phyloP scores from a whole-genome alignment of 2,888 invertebrate genomes.

The Himalopsyche tibetana region DNA sequence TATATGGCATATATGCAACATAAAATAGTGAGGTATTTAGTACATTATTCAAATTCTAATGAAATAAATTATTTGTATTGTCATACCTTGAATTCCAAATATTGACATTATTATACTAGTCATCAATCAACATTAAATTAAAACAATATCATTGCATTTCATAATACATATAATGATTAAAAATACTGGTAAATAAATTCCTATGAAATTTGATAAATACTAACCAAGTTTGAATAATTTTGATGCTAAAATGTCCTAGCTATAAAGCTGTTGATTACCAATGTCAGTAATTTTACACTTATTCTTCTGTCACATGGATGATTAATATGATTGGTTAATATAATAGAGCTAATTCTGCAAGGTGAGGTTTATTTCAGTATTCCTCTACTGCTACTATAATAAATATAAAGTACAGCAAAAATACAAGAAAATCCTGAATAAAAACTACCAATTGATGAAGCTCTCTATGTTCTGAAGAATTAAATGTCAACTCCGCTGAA shows the following conservation, averaged over 20 bases:
- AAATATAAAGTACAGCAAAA: not conserved
- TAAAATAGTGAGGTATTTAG: conserved; percentile 36
- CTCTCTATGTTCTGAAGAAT: not conserved
- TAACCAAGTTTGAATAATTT: not conserved
- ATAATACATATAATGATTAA: not conserved
- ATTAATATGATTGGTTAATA: too few species aligned
- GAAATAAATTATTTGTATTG: not conserved
- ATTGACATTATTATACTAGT: not conserved
- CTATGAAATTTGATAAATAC: not conserved
- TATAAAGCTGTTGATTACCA: not conserved
- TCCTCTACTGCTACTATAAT: too few species aligned
- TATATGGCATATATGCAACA: not conserved
- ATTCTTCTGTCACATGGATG: not conserved
- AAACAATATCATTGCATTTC: conserved; percentile 1
- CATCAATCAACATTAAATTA: not conserved
- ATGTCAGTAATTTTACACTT: not conserved
- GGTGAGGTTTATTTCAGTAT: too few species aligned
- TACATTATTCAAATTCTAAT: conserved; percentile 13
- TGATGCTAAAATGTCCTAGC: not conserved
- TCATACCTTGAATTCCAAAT: not conserved
- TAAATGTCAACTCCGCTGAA: not conserved
- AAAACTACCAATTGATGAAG: not conserved
- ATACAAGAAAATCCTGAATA: not conserved
- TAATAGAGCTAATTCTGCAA: too few species aligned
- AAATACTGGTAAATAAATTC: conserved; percentile 5